These are phyloP conservation scores for Carcharodon carcharias DNA, from an alignment of 2,797 vertebrate genomes.

Conservation along the genomic window DNA sequence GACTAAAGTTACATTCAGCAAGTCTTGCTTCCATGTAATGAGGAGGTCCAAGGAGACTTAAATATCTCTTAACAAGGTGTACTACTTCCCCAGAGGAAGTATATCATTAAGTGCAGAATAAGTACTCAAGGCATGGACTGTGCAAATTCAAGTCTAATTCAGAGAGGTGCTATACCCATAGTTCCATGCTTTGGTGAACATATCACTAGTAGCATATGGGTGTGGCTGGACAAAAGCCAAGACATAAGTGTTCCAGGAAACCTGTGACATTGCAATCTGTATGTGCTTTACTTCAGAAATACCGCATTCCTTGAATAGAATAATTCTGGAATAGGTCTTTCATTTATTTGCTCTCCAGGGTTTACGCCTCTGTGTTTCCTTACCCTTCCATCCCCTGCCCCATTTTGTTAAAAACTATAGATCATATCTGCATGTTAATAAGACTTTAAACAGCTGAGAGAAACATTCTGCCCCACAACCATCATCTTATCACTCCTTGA, in stretches of 20 bases:
- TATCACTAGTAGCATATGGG: no score
- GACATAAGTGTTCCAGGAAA: not conserved
- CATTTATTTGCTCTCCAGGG: not conserved
- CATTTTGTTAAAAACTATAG: not conserved
- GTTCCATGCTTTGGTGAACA: not conserved
- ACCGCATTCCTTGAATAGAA: not conserved
- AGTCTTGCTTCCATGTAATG: not conserved
- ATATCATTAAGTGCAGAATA: not conserved
- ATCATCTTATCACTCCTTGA: not conserved
- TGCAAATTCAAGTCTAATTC: conserved; percentile 23
- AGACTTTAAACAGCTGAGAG: not conserved
- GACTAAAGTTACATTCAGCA: not conserved
- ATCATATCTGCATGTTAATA: not conserved
- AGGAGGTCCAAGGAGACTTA: not conserved
- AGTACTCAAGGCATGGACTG: not conserved
- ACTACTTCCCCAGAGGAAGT: not conserved
- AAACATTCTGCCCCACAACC: not conserved
- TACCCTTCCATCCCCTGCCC: not conserved
- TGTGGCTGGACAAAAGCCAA: not conserved
- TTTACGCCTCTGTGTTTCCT: not conserved
- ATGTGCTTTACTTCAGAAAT: not conserved
- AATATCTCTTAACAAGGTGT: not conserved
- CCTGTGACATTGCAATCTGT: no score
- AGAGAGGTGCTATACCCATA: not conserved
- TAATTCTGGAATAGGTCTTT: not conserved